Base-by-base conservation (phyloP, 2,113 vertebrate genomes). In the Melanostigma gelatinosum region DNA sequence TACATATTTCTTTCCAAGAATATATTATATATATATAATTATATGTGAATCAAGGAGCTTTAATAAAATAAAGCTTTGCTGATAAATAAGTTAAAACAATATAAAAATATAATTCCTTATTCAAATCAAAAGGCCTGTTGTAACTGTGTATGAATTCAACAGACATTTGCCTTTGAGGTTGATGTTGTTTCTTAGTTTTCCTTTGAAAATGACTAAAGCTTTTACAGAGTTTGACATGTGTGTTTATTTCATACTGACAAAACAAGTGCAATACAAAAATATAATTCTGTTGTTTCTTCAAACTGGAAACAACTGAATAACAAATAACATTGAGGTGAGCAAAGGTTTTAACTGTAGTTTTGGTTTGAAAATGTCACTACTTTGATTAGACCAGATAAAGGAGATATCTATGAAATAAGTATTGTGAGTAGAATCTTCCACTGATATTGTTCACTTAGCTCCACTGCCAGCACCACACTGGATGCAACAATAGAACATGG, bases 221-320 rank as follows among this genome's bases (percentile, higher is more conserved):
- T 77, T 46, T 11, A 70, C 12, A 46, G 36, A 34, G 29, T 34
- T 54, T 54, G 1, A 40, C 1, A 4, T 42, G 6, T 38, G 0
- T 85, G 29, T 29, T 85, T 79, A 83, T 88, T 83, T 85, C 24
- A 68, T 18, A 72, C 36, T 32, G 13, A 66, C 4, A 79, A 57
- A 72, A 46, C 24, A 54, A 18, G 16, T 29, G 70, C n/a, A 69
- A 50, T 62, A 34, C 63, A 8, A 71, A 27, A 64, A 20, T 29
- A 32, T 20, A 65, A 38, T 58, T 15, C 27, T 44, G n/a, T 36
- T 48, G 3, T 55, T 48, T 57, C 48, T 57, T 66, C 50, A 60
- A 77, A 66, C 1, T 10, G 18, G 15, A 57, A 68, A 40, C 27
- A 74, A 20, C 13, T 15, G n/a, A 50, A 55, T 55, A n/a, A 5